These are phyloP conservation scores for Stictocephala bisonia DNA, from an alignment of 2,888 invertebrate species.

Conservation along the genomic window DNA sequence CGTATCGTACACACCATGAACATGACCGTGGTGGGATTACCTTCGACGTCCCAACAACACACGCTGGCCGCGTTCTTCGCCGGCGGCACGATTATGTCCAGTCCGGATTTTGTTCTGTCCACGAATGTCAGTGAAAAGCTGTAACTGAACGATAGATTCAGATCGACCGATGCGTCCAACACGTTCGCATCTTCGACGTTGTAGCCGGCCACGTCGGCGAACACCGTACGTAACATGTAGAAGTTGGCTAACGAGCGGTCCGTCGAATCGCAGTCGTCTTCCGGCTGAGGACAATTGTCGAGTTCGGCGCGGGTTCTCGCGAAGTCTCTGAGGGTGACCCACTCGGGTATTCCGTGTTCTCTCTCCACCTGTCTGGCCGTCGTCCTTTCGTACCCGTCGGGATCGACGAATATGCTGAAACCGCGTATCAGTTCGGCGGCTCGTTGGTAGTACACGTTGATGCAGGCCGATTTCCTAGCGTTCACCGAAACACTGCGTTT, in stretches of 20 bases:
- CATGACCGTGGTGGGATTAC: not conserved
- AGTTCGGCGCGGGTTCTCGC: not conserved
- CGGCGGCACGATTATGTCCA: not conserved
- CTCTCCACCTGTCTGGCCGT: not conserved
- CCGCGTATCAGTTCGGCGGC: not conserved
- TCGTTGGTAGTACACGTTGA: conserved; percentile 4
- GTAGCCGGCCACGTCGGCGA: not conserved
- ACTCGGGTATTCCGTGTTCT: not conserved
- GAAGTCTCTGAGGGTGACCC: not conserved
- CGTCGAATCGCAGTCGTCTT: too few relatives aligned
- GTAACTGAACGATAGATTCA: not conserved
- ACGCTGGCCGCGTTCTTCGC: not conserved
- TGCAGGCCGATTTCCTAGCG: not conserved
- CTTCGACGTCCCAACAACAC: not conserved
- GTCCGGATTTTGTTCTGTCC: not conserved
- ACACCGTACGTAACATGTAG: conserved; percentile 12
- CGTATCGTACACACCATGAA: not conserved
- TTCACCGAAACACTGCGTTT: conserved; percentile 22
- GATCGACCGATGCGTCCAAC: not conserved
- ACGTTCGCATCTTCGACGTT: conserved; percentile 24
- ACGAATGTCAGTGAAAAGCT: conserved; percentile 18
- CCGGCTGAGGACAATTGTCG: conserved; percentile 11
- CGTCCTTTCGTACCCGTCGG: not conserved
- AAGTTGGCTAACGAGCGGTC: not conserved
- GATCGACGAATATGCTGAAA: conserved; percentile 14